These are phyloP conservation scores for Idaea aversata DNA, from an alignment of 2,888 invertebrate genomes.

Conservation along the genomic window DNA sequence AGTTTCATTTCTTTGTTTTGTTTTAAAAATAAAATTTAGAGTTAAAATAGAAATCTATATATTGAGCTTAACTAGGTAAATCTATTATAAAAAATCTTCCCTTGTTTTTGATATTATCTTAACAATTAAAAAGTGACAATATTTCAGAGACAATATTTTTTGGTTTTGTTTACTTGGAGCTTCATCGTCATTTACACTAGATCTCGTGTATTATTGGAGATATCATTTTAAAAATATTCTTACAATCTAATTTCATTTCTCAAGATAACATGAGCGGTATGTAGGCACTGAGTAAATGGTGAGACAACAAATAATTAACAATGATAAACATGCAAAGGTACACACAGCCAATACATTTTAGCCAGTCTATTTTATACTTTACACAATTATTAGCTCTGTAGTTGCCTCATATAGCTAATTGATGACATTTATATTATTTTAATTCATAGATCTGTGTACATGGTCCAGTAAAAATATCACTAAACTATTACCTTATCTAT, in stretches of 20 bases:
- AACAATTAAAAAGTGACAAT: slow-evolving; percentile 3
- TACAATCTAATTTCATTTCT: slow-evolving; percentile 1
- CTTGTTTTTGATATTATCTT: slow-evolving; percentile 8
- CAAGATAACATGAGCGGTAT: neutral
- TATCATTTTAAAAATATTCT: slow-evolving; percentile 3
- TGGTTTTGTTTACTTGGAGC: slow-evolving; percentile 6
- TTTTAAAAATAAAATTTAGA: slow-evolving; percentile 14
- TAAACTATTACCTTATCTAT: too few species aligned
- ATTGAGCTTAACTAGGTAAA: slow-evolving; percentile 14
- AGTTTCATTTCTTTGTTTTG: slow-evolving; percentile 12
- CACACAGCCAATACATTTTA: neutral
- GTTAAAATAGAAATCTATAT: slow-evolving; percentile 20
- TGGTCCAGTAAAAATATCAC: too few species aligned
- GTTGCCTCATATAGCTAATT: neutral
- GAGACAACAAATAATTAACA: neutral
- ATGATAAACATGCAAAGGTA: neutral
- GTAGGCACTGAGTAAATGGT: neutral
- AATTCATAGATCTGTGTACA: neutral
- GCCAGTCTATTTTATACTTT: neutral
- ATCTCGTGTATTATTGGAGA: neutral
- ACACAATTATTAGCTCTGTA: neutral
- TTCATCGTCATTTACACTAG: slow-evolving; percentile 1
- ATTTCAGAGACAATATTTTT: slow-evolving; percentile 2
- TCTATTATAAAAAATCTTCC: slow-evolving; percentile 2
- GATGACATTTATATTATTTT: neutral